Conservation (phyloP, 2,888 invertebrate genomes). For the Didymodactylos carnosus region DNA sequence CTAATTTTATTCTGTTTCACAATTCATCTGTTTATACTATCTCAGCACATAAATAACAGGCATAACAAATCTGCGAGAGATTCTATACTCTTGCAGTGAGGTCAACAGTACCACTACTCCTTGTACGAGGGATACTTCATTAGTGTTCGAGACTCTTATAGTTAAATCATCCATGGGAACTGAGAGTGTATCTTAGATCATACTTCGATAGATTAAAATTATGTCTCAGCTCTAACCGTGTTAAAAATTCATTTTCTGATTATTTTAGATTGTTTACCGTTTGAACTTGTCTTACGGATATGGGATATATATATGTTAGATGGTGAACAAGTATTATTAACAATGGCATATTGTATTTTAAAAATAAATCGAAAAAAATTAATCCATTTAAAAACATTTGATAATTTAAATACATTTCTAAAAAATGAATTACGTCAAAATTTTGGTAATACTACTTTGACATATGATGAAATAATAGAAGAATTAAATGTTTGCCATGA, state of each 20-base stretch:
- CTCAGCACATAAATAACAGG: too few species aligned
- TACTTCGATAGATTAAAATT: too few species aligned
- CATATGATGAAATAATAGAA: not conserved
- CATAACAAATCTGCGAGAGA: too few species aligned
- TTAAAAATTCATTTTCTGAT: not conserved
- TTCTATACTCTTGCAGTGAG: too few species aligned
- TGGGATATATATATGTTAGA: slow-evolving; percentile 93
- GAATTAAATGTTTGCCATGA: not conserved
- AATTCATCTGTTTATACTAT: too few species aligned
- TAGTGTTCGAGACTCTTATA: too few species aligned
- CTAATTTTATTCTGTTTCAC: too few species aligned
- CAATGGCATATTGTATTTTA: slow-evolving; percentile 82
- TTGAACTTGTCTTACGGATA: slow-evolving; percentile 70
- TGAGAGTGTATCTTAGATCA: too few species aligned
- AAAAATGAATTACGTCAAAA: not conserved
- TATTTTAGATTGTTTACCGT: slow-evolving; percentile 48
- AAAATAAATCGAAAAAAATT: slow-evolving; percentile 48
- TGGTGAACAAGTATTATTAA: slow-evolving; percentile 75
- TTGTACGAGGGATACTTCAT: too few species aligned
- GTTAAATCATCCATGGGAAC: too few species aligned
- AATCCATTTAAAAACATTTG: not conserved
- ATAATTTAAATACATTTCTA: not conserved
- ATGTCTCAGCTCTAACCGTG: not conserved
- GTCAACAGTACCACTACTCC: too few species aligned
- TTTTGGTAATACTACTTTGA: not conserved